Evolutionary conservation across 2,797 vertebrate species (phyloP).

Genomic region (Nyctibius grandis): DNA sequence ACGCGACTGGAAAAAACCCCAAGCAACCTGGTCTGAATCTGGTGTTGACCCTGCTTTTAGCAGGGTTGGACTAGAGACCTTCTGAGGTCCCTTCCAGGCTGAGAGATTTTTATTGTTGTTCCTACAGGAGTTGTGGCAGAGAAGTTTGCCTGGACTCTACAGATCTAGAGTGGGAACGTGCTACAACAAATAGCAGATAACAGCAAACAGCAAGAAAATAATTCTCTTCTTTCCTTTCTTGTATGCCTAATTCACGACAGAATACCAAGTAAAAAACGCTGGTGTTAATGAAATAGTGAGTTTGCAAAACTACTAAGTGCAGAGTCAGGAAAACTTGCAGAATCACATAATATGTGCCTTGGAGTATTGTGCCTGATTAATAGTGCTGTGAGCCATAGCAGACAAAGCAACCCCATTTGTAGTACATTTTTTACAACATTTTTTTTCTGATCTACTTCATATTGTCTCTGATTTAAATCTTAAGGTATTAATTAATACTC

Average conservation of each 20-base stretch:
- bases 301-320: not conserved
- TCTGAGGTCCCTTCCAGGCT: not conserved
- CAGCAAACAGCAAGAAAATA: not conserved
- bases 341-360: not conserved
- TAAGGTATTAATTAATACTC: slow-evolving; percentile 26
- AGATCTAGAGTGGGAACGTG: not conserved
- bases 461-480: slow-evolving; percentile 13
- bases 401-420: not conserved
- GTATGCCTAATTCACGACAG: not conserved
- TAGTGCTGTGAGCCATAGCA: not conserved
- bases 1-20: not conserved
- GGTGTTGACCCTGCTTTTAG: not conserved
- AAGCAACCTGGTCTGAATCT: not conserved
- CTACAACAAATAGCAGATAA: not conserved
- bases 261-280: not conserved
- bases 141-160: not conserved
- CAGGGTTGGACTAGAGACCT: not conserved
- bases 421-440: not conserved
- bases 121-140: not conserved
- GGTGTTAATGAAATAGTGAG: not conserved
- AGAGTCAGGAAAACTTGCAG: slow-evolving; percentile 22
- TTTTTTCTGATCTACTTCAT: slow-evolving; percentile 15
- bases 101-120: not conserved
- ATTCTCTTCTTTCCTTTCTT: not conserved
- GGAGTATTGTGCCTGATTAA: not conserved